phyloP scores from a whole-genome alignment of 92 coral and sea anemone species.

The Actinernus sp. region DNA sequence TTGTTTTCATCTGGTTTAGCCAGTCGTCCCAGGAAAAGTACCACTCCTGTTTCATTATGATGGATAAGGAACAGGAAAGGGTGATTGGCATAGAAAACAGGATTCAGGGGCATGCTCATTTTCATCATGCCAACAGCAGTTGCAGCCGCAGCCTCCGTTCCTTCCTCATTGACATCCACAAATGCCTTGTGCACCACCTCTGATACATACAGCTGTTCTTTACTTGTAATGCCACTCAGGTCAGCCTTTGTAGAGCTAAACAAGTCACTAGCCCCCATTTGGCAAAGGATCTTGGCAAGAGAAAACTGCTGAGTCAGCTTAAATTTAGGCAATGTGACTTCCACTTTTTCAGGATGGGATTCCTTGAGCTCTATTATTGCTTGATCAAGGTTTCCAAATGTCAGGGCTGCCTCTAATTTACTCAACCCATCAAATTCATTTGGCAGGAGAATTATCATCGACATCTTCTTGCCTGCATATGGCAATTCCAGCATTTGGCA shows the following conservation, averaged over 20 bases:
- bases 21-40: constrained; percentile 78
- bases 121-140: constrained; percentile 45
- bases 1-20: constrained; percentile 39
- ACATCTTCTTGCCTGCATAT: constrained; percentile 57
- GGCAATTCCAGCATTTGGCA: constrained; percentile 85
- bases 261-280: constrained; percentile 78
- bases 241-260: constrained; percentile 61
- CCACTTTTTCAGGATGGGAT: constrained; percentile 35
- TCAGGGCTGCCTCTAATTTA: constrained; percentile 66
- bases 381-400: constrained; percentile 28
- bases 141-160: constrained; percentile 84
- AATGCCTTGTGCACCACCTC: constrained; percentile 86
- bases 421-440: constrained; percentile 68
- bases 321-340: constrained; percentile 82
- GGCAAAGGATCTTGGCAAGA: constrained; percentile 56
- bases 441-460: constrained; percentile 82
- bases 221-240: constrained; percentile 68
- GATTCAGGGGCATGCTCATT: constrained; percentile 41
- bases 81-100: constrained; percentile 68
- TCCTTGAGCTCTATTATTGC: constrained; percentile 44
- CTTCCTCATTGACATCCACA: constrained; percentile 88
- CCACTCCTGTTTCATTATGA: constrained; percentile 52
- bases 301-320: constrained; percentile 75
- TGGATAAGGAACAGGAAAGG: constrained; percentile 77
- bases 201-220: constrained; percentile 59